These are phyloP conservation scores for Mythimna vitellina DNA, from an alignment of 2,888 invertebrate species.

Conservation along the genomic window DNA sequence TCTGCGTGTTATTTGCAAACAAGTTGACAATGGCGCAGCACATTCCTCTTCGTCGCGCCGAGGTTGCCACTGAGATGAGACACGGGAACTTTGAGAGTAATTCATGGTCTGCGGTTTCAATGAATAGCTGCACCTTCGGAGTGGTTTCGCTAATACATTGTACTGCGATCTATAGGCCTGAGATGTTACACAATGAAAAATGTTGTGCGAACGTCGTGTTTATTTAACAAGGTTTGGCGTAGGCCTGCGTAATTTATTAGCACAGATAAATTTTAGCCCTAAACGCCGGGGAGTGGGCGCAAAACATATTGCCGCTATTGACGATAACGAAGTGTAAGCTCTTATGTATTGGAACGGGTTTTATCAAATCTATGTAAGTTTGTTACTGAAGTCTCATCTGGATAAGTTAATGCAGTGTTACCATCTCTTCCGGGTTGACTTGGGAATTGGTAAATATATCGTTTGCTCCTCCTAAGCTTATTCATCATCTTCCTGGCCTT, in stretches of 20 bases:
- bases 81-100: constrained; percentile 68
- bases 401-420: constrained; percentile 41
- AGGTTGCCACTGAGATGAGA: constrained; percentile 62
- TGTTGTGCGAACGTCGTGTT: constrained; percentile 84
- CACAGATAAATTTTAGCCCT: constrained; percentile 83
- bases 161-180: constrained; percentile 65
- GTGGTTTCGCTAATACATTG: constrained; percentile 61
- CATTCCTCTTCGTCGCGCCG: constrained; percentile 65
- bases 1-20: constrained; percentile 46
- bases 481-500: too few species aligned
- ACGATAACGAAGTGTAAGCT: constrained; percentile 73
- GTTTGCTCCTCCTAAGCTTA: constrained; percentile 1
- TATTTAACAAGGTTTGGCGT: constrained; percentile 81
- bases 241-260: constrained; percentile 82
- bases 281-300: constrained; percentile 70
- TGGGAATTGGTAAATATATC: constrained; percentile 34
- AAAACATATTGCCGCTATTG: constrained; percentile 78
- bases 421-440: constrained; percentile 22
- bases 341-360: constrained; percentile 57
- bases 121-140: constrained; percentile 69
- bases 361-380: constrained; percentile 54
- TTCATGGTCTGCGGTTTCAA: constrained; percentile 73
- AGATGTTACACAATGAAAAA: constrained; percentile 81
- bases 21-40: constrained; percentile 65
- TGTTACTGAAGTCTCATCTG: constrained; percentile 34